phyloP scores from a whole-genome alignment of 2,797 vertebrate genomes.

The Enteromius anoplus region DNA sequence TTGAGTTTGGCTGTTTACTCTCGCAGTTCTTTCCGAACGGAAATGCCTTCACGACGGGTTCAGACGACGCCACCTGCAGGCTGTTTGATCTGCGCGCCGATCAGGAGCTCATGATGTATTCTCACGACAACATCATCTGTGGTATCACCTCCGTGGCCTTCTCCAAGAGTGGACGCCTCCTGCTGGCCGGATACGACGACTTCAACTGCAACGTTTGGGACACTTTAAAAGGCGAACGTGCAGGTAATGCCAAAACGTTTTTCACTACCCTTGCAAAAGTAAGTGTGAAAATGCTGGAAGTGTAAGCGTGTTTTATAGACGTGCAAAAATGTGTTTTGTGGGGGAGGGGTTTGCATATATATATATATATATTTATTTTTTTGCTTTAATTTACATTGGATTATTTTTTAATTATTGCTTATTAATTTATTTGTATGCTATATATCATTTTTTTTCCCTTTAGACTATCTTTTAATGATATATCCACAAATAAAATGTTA shows the following conservation, averaged over 20 bases:
- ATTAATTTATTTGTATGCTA: not conserved
- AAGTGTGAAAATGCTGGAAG: not conserved
- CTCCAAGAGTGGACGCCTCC: constrained; percentile 87
- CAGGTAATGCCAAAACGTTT: constrained; percentile 72
- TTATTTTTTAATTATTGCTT: not conserved
- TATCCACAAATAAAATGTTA: too few relatives aligned
- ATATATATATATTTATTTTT: too few relatives aligned
- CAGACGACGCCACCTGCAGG: constrained; percentile 86
- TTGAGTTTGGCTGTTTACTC: not conserved
- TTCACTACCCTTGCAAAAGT: not conserved
- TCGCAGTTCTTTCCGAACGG: constrained; percentile 85
- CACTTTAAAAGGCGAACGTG: constrained; percentile 84
- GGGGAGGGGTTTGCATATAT: not conserved
- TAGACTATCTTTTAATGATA: not conserved
- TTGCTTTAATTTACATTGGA: too few relatives aligned
- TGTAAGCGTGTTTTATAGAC: not conserved
- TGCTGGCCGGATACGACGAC: constrained; percentile 87
- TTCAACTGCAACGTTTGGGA: constrained; percentile 92
- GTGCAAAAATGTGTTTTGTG: not conserved
- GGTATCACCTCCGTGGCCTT: constrained; percentile 89
- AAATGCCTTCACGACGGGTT: constrained; percentile 86
- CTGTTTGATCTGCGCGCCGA: constrained; percentile 88
- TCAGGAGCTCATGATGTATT: constrained; percentile 85
- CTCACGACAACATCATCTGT: constrained; percentile 88
- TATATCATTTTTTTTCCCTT: too few relatives aligned